Conservation (phyloP, 1,140 invertebrate genomes). For the silkworm (Bombyx mori) region DNA sequence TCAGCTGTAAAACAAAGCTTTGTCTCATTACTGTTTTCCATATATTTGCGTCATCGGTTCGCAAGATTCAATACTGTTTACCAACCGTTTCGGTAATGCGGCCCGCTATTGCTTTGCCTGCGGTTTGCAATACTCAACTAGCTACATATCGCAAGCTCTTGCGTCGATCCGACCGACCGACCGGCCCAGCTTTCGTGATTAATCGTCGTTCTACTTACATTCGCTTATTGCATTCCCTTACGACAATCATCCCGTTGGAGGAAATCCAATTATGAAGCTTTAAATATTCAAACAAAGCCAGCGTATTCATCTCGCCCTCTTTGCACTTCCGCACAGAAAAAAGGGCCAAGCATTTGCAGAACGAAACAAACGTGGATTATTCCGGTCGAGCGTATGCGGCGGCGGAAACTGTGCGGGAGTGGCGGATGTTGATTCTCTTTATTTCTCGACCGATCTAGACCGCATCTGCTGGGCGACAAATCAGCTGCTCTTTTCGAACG, state of each 20-base stretch:
- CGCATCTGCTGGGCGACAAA: constrained; percentile 61
- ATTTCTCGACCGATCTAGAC: constrained; percentile 59
- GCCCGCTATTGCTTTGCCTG: constrained; percentile 25
- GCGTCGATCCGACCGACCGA: constrained; percentile 32
- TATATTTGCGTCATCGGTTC: constrained; percentile 36
- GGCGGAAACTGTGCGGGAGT: constrained; percentile 58
- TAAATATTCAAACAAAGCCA: constrained; percentile 2
- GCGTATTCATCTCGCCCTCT: constrained; percentile 31
- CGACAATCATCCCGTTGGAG: not conserved
- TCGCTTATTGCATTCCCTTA: constrained; percentile 23
- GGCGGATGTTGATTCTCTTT: constrained; percentile 49
- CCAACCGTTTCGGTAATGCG: constrained; percentile 47
- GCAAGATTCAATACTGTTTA: constrained; percentile 46
- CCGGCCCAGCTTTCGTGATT: constrained; percentile 39
- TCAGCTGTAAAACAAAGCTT: constrained; percentile 27
- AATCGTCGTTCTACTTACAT: constrained; percentile 42
- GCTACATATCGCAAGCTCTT: constrained; percentile 61
- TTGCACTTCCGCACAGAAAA: constrained; percentile 54
- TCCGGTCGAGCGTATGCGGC: constrained; percentile 47
- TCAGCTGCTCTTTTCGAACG: constrained; percentile 57
- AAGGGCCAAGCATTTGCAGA: constrained; percentile 57
- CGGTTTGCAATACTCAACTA: constrained; percentile 41
- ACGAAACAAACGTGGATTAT: constrained; percentile 51
- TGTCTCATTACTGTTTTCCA: constrained; percentile 40
- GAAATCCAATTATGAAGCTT: not conserved